Base-by-base conservation (phyloP, 2,888 invertebrate genomes). In the Tortrix viridana region DNA sequence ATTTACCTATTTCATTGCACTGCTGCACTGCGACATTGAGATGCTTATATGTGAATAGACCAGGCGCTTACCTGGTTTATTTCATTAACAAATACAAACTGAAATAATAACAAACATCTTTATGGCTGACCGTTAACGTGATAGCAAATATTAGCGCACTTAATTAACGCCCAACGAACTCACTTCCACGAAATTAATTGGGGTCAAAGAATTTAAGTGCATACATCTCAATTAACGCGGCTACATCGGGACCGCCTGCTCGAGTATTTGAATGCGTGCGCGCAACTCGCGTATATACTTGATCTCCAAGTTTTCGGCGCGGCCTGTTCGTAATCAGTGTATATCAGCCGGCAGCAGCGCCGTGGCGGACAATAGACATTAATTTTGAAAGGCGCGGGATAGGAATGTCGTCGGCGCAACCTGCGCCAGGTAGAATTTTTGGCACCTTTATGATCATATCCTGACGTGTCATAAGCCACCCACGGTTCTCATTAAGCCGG, bases 391-490 rank as follows among this genome's bases (percentile, higher is more conserved):
- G 82, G 85, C 77, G 80, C 79, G 80, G 82, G 84, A 80, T 81
- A 89, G 87, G 89, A 89, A 89, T 90, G 90, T 86, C 85, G 87
- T 80, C 81, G 81, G 76, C 79, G 79, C 77, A 74, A 79, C 81
- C 75, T 78, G 75, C 71, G 75, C 81, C 91, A 91, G 91, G 91
- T 92, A 91, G 82, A 88, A 82, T 87, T 85, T 90, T 91, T 90
- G 87, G 88, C 90, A 88, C 89, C 88, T 90, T 89, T 89, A 88
- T 88, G 88, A 90, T 89, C 87, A 84, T 81, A 87, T 89, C 89
- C 87, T 87, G 87, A 84, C 88, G 83, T 89, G 86, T 90, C 89
- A 89, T 89, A 88, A 86, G 89, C 89, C 89, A 89, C 90, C 91
- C 89, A 90, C 89, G 86, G 77, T 78, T 81, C 85, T 87, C 86